Percentiles rank a stretch among this genome's conserved stretches.
Conservation (phyloP, 2,888 invertebrate genomes). For the Sphaeridia pumilis region DNA sequence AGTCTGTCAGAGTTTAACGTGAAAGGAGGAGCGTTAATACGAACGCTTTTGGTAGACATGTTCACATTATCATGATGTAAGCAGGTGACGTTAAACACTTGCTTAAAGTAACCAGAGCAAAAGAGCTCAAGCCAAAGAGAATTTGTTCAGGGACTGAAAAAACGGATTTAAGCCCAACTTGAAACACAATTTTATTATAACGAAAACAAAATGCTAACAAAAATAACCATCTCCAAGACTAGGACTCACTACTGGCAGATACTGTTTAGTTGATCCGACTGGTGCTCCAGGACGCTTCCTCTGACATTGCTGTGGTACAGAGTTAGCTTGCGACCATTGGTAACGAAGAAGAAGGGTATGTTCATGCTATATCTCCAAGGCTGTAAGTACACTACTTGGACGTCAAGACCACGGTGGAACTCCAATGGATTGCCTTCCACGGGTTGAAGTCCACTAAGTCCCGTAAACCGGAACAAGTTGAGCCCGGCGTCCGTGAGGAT, state of each 20-base stretch:
- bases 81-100: no score
- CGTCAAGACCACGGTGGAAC: conserved; percentile 17
- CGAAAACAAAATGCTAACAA: no score
- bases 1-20: no score
- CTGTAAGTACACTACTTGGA: conserved; percentile 17
- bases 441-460: conserved; percentile 14
- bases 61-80: no score
- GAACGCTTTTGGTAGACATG: no score
- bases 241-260: no score
- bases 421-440: conserved; percentile 23
- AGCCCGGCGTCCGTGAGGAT: conserved; percentile 22
- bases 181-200: no score
- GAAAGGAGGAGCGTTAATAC: no score
- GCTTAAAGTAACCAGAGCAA: no score
- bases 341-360: conserved; percentile 20
- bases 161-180: neutral
- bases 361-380: conserved; percentile 13
- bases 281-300: conserved; percentile 8
- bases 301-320: conserved; percentile 25
- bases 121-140: neutral
- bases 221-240: no score
- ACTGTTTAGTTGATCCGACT: neutral
- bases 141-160: neutral
- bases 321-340: conserved; percentile 16
- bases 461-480: conserved; percentile 23